Conservation (phyloP, 2,113 vertebrate species). For the Clarias gariepinus region DNA sequence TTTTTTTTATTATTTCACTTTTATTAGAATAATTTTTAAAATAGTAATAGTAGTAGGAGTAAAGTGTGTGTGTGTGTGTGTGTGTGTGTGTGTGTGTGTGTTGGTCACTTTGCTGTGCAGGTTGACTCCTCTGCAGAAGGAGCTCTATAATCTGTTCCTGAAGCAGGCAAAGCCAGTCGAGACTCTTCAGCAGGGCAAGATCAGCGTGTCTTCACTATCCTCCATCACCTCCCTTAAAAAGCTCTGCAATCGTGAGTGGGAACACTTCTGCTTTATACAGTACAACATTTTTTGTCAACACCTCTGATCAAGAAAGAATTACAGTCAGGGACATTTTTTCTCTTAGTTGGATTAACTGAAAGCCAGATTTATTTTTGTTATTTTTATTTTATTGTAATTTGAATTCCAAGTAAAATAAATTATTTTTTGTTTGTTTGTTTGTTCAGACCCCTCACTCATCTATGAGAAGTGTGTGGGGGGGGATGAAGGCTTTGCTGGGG, state of each 20-base stretch:
- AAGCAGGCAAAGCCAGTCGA: conserved; percentile 88
- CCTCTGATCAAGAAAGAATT: background rate
- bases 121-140: conserved; percentile 85
- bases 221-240: conserved; percentile 97
- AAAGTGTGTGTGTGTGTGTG: conserved; percentile 26
- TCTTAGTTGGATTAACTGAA: background rate
- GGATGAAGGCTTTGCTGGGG: conserved; percentile 88
- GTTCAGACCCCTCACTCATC: conserved; percentile 87
- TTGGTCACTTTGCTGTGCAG: conserved; percentile 65
- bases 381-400: background rate
- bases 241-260: conserved; percentile 93
- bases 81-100: conserved; percentile 33
- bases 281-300: background rate
- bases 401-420: background rate
- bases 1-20: background rate
- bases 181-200: conserved; percentile 81
- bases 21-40: background rate
- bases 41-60: too few species aligned
- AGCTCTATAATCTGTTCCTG: conserved; percentile 89
- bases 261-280: background rate
- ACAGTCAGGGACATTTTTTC: background rate
- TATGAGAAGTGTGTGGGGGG: conserved; percentile 90
- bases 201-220: conserved; percentile 91
- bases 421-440: background rate
- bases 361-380: background rate